These are phyloP conservation scores for Carcina quercana DNA, from an alignment of 2,888 invertebrate species.

Conservation along the genomic window DNA sequence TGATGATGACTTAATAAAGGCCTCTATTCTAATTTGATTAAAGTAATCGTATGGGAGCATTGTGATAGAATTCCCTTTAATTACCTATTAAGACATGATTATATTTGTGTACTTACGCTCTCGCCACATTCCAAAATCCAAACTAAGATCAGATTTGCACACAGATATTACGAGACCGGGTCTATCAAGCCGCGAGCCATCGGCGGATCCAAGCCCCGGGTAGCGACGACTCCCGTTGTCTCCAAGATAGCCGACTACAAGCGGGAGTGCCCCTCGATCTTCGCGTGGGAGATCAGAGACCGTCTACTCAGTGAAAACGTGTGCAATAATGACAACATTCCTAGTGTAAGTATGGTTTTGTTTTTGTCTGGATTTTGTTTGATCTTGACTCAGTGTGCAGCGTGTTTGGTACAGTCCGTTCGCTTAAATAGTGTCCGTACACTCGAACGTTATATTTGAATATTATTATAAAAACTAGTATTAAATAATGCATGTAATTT, in stretches of 20 bases:
- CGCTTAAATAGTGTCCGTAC: no score
- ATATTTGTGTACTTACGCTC: constrained; percentile 22
- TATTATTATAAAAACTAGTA: no score
- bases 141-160: constrained; percentile 64
- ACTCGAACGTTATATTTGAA: no score
- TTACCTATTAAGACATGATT: no score
- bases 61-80: no score
- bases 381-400: no score
- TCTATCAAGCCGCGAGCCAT: constrained; percentile 98
- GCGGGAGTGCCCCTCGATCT: constrained; percentile 97
- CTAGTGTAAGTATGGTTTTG: constrained; percentile 87
- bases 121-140: constrained; percentile 48
- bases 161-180: constrained; percentile 98
- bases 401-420: no score
- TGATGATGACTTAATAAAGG: no score
- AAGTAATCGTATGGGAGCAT: no score
- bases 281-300: constrained; percentile 99
- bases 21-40: no score
- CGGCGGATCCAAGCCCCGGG: constrained; percentile 97
- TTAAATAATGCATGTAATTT: no score
- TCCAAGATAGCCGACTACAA: constrained; percentile 97
- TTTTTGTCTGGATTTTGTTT: constrained; percentile 1
- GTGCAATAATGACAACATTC: constrained; percentile 98
- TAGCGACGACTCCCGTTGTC: constrained; percentile 95
- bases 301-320: constrained; percentile 94